These are phyloP conservation scores for Pitta sordida DNA, from an alignment of 2,113 vertebrate genomes.

Conservation along the genomic window DNA sequence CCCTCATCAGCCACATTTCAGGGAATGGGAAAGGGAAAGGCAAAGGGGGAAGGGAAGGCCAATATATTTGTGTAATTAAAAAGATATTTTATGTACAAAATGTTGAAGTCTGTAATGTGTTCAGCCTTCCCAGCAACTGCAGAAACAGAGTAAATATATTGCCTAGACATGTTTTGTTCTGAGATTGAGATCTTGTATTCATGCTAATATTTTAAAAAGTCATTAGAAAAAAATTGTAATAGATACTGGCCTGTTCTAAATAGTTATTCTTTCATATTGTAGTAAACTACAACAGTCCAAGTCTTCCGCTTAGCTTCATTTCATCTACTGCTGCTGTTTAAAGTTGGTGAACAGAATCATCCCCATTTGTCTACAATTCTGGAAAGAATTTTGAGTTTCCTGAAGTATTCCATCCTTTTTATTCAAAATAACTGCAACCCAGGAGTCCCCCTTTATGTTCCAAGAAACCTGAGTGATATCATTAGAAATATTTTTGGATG, in stretches of 20 bases:
- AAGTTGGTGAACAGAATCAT: neutral
- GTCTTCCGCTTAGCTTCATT: neutral
- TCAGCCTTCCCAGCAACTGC: neutral
- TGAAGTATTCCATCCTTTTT: neutral
- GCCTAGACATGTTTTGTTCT: neutral
- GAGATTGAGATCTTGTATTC: neutral
- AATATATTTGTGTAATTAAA: neutral
- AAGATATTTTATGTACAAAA: neutral
- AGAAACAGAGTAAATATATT: neutral
- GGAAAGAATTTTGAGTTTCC: neutral
- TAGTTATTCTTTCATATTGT: neutral
- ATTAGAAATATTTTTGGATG: slow-evolving; percentile 35
- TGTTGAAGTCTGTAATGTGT: neutral
- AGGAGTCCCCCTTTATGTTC: neutral
- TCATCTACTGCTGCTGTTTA: neutral
- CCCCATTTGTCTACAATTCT: neutral
- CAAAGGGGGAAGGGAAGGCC: neutral
- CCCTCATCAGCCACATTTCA: fast-evolving
- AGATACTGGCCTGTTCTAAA: neutral
- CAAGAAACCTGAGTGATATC: neutral
- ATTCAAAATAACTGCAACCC: neutral
- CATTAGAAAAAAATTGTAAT: neutral
- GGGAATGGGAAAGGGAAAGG: neutral
- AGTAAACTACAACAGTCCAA: neutral
- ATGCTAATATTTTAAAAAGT: neutral